Conservation (phyloP, 2,113 vertebrate genomes). For the Labeo catla region DNA sequence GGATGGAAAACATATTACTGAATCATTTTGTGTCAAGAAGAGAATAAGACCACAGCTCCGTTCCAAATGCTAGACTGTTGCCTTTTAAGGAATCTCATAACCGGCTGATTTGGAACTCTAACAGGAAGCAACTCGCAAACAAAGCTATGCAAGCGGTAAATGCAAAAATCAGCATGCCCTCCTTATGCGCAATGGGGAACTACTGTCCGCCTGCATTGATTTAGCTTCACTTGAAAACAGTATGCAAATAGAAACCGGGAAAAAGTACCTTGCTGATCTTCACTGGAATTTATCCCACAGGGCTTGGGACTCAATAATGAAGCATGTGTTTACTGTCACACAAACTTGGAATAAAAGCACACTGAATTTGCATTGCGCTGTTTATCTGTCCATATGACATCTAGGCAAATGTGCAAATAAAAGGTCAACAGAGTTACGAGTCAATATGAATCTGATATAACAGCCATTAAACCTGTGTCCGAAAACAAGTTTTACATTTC, state of each 20-base stretch:
- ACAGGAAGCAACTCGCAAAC: background rate
- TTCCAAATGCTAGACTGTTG: background rate
- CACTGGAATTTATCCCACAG: background rate
- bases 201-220: background rate
- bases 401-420: background rate
- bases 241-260: constrained; percentile 2
- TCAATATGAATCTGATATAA: constrained; percentile 24
- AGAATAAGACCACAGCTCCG: background rate
- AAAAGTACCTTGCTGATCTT: constrained; percentile 20
- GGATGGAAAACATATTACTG: constrained; percentile 9
- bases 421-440: constrained; percentile 9
- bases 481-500: constrained; percentile 20
- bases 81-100: constrained; percentile 2
- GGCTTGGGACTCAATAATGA: background rate
- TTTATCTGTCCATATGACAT: constrained; percentile 10
- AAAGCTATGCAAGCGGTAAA: background rate
- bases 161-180: background rate
- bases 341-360: constrained; percentile 6
- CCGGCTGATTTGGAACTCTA: background rate
- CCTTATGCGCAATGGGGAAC: background rate
- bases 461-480: constrained; percentile 9
- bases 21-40: constrained; percentile 6
- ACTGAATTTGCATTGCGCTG: background rate
- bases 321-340: constrained; percentile 8
- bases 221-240: constrained; percentile 20